phyloP scores from a whole-genome alignment of 2,797 vertebrate genomes.

The Centropyge bicolor region DNA sequence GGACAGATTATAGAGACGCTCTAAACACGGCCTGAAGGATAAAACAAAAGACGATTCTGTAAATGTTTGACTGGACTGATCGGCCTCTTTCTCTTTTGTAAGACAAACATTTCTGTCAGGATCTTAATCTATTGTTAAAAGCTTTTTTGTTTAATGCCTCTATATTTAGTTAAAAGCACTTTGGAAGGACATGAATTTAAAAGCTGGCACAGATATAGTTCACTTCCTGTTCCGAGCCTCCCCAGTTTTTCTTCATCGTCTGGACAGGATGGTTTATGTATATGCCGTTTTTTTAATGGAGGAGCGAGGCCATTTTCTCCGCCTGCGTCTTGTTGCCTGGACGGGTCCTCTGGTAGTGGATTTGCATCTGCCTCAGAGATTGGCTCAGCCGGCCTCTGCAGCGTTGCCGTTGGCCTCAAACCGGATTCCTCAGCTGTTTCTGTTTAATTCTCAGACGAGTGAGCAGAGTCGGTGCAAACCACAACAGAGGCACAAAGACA shows the following conservation, averaged over 20 bases:
- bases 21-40: not conserved
- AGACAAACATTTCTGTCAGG: slow-evolving; percentile 9
- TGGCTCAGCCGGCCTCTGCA: slow-evolving; percentile 60
- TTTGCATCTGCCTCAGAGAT: slow-evolving; percentile 58
- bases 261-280: not conserved
- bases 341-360: slow-evolving; percentile 36
- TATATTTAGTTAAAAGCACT: slow-evolving; percentile 9
- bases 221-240: not conserved
- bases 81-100: not conserved
- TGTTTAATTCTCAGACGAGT: slow-evolving; percentile 79
- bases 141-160: not conserved
- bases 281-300: slow-evolving; percentile 32
- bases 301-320: slow-evolving; percentile 43
- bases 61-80: not conserved
- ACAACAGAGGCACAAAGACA: slow-evolving; percentile 62
- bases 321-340: slow-evolving; percentile 38
- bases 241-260: not conserved
- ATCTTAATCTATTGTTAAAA: not conserved
- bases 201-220: not conserved
- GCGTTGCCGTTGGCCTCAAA: slow-evolving; percentile 72
- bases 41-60: not conserved
- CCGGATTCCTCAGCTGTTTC: slow-evolving; percentile 87
- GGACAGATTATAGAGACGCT: not conserved
- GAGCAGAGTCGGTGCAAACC: slow-evolving; percentile 68
- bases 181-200: not conserved